Conservation (phyloP, 2,113 vertebrate species). For the Ellobius talpinus region DNA sequence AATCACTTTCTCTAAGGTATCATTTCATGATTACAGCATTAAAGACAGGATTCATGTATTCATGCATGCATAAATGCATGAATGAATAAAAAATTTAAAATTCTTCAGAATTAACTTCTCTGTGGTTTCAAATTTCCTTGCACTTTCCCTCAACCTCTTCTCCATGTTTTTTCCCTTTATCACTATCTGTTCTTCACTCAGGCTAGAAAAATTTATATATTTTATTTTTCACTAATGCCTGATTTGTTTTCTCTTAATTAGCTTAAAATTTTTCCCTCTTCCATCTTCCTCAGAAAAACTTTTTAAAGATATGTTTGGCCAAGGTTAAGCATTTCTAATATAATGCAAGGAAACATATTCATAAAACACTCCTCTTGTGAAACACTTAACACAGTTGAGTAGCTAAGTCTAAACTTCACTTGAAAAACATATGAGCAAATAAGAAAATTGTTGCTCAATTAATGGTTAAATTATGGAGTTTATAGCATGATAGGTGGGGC, state of each 20-base stretch:
- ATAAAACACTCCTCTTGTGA: not conserved
- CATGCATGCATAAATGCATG: not conserved
- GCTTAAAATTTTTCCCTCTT: not conserved
- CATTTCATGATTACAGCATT: not conserved
- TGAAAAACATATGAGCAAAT: conserved; percentile 39
- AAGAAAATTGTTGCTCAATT: conserved; percentile 22
- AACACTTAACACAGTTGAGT: conserved; percentile 1
- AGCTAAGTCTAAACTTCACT: conserved; percentile 19
- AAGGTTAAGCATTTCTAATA: not conserved
- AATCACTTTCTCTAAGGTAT: not conserved
- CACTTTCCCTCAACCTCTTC: not conserved
- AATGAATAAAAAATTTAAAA: conserved; percentile 26
- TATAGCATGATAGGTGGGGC: conserved; percentile 8
- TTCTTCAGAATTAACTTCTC: not conserved
- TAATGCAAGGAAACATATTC: not conserved
- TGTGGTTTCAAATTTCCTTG: conserved; percentile 29
- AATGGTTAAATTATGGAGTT: not conserved
- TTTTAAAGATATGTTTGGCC: not conserved
- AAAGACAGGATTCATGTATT: not conserved
- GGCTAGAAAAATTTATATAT: conserved; percentile 25
- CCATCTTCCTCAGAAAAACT: not conserved
- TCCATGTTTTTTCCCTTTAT: not conserved
- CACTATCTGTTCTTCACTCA: not conserved
- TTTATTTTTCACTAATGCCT: conserved; percentile 17
- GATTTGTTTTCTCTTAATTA: not conserved